Conservation (phyloP, 2,888 invertebrate genomes). For the Drosophila anceps region DNA sequence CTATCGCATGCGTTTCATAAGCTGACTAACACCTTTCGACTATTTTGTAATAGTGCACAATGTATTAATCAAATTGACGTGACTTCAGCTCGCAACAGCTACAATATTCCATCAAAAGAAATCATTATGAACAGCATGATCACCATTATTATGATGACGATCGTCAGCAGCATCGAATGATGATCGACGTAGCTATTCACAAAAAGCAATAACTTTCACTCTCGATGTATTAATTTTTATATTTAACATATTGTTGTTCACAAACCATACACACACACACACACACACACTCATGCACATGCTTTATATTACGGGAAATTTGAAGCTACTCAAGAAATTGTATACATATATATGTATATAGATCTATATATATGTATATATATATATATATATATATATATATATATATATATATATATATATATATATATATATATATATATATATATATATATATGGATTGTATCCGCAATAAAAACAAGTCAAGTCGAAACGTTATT, state of each 20-base stretch:
- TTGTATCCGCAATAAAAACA: conserved; percentile 57
- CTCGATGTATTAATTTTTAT: conserved; percentile 83
- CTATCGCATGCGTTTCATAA: conserved; percentile 58
- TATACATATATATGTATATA: too few species aligned
- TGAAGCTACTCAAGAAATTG: conserved; percentile 54
- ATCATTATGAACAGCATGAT: conserved; percentile 39
- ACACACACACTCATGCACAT: conserved; percentile 17
- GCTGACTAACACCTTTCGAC: conserved; percentile 54
- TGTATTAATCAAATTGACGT: conserved; percentile 77
- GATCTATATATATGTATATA: neutral
- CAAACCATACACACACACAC: conserved; percentile 27
- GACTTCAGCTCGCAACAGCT: conserved; percentile 53
- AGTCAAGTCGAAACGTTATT: conserved; percentile 68
- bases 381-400: conserved; percentile 1
- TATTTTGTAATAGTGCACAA: conserved; percentile 72
- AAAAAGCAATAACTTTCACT: conserved; percentile 82
- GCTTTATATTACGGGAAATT: conserved; percentile 55
- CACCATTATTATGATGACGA: conserved; percentile 11
- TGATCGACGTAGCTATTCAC: conserved; percentile 60
- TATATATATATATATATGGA: conserved; percentile 3
- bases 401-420: conserved; percentile 1
- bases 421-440: neutral
- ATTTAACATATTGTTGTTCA: conserved; percentile 80
- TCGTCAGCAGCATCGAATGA: conserved; percentile 26
- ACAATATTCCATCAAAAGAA: conserved; percentile 62